Percentiles rank a stretch among this genome's conserved stretches.
Conservation (phyloP, 1,140 invertebrate species). For the Charaxes varanes region DNA sequence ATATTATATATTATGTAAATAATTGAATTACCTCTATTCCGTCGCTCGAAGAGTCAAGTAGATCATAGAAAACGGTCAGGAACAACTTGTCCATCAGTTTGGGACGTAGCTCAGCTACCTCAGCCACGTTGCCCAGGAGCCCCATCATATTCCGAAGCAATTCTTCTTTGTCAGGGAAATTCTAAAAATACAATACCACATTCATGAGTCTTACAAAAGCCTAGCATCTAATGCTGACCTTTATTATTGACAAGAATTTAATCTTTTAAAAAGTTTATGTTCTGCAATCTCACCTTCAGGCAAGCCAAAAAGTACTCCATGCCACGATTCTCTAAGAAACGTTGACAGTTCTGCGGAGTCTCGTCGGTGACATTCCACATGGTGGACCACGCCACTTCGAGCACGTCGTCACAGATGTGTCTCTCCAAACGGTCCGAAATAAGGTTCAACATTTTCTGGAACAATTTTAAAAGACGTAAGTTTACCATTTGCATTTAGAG, state of each 20-base stretch:
- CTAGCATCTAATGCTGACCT: no score
- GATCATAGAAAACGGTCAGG: constrained; percentile 88
- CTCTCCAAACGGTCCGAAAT: constrained; percentile 85
- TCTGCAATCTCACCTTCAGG: constrained; percentile 76
- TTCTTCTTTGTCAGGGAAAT: constrained; percentile 91
- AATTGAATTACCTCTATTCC: constrained; percentile 93
- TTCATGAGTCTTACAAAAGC: no score
- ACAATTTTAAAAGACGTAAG: constrained; percentile 26
- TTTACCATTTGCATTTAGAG: no score
- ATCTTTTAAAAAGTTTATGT: background rate
- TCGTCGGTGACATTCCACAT: constrained; percentile 99
- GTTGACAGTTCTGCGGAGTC: constrained; percentile 92
- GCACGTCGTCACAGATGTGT: constrained; percentile 91
- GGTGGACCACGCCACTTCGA: constrained; percentile 98
- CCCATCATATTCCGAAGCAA: constrained; percentile 97
- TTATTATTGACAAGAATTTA: background rate
- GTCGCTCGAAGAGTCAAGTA: constrained; percentile 90
- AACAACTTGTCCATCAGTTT: constrained; percentile 90
- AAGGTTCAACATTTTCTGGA: constrained; percentile 89
- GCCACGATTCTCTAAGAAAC: constrained; percentile 89
- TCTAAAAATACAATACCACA: constrained; percentile 77
- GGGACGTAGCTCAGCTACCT: constrained; percentile 88
- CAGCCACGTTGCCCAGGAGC: constrained; percentile 95
- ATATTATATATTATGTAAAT: no score
- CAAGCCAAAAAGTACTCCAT: constrained; percentile 92